Evolutionary conservation across 1,140 invertebrate genomes (phyloP), one percentile per base, ranked within the genome.

Genomic region (Zaprionus ornatus): DNA sequence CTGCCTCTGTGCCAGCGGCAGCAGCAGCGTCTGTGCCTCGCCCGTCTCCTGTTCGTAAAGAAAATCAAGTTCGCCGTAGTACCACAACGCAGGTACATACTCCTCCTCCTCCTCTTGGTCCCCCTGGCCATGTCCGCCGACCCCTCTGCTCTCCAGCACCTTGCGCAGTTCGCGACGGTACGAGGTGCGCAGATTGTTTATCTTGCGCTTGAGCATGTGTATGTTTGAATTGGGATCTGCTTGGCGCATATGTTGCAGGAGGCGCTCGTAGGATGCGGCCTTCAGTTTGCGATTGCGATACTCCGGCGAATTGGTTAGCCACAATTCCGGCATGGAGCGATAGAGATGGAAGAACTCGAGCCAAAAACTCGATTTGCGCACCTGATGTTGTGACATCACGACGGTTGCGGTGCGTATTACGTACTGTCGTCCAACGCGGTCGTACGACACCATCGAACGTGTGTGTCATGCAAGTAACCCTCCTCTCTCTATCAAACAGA

Each of bases 101-200:
- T 56, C 25, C 1, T 69, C 50, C 2, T 19, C 21, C 40, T 42
- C 40, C 40, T n/a, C 37, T 0, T 19, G 4, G 4, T 15, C 50
- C 9, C 12, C 50, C 1, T 29, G 25, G 32, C 25, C 67, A 1
- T 29, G 19, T 32, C 7, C n/a, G 54, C 21, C 13, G 9, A 45
- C 4, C n/a, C 56, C 15, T 5, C 60, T 60, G 17, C 71, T 88
- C 1, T 61, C 52, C 3, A 74, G 21, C 9, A 88, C 74, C 37
- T 88, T 88, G 1, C 85, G 72, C 35, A 90, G 45, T 61, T 88
- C 85, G 5, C 85, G 64, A 0, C 85, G 81, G 13, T 85, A 88
- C 19, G 85, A 85, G 15, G 81, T 84, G 3, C 85, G 81, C 3
- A 88, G 42, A 71, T 84, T 90, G 72, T 88, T 88, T 2, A 88